Conservation (phyloP, 2,797 vertebrate species). For the Remorina albescens region DNA sequence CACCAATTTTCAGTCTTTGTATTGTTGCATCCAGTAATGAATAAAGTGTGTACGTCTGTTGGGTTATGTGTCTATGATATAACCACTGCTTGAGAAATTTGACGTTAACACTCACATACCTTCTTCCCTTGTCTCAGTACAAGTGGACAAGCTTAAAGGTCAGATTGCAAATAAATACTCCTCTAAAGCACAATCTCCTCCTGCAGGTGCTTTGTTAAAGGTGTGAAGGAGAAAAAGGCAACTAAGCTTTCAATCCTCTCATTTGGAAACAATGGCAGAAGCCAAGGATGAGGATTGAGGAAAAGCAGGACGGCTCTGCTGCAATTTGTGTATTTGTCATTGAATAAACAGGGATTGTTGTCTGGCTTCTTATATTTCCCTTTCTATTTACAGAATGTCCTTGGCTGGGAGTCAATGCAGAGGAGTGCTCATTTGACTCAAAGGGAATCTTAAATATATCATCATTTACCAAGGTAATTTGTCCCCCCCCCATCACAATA, state of each 20-base stretch:
- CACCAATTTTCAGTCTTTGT: conserved; percentile 1
- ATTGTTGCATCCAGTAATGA: too few relatives aligned
- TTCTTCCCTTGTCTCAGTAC: conserved; percentile 13
- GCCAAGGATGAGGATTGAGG: conserved; percentile 61
- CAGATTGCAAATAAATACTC: conserved; percentile 66
- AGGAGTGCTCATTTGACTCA: conserved; percentile 27
- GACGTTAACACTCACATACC: conserved; percentile 15
- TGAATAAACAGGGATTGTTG: conserved; percentile 57
- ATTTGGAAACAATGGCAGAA: conserved; percentile 66
- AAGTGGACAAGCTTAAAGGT: conserved; percentile 38
- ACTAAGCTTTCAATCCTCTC: conserved; percentile 65
- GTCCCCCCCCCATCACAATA: background rate
- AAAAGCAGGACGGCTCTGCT: conserved; percentile 44
- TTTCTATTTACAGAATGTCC: conserved; percentile 42
- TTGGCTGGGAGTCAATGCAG: conserved; percentile 31
- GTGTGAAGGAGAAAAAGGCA: conserved; percentile 56
- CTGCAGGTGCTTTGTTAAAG: conserved; percentile 57
- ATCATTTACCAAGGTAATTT: conserved; percentile 38
- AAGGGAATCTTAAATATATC: conserved; percentile 50
- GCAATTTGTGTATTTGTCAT: conserved; percentile 59
- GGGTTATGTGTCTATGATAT: background rate
- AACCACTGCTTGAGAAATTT: conserved; percentile 39
- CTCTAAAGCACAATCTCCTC: conserved; percentile 49
- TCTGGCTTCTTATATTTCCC: conserved; percentile 48
- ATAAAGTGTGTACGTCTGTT: conserved; percentile 8